phyloP scores from a whole-genome alignment of 2,797 vertebrate species.

The Pempheris klunzingeri region DNA sequence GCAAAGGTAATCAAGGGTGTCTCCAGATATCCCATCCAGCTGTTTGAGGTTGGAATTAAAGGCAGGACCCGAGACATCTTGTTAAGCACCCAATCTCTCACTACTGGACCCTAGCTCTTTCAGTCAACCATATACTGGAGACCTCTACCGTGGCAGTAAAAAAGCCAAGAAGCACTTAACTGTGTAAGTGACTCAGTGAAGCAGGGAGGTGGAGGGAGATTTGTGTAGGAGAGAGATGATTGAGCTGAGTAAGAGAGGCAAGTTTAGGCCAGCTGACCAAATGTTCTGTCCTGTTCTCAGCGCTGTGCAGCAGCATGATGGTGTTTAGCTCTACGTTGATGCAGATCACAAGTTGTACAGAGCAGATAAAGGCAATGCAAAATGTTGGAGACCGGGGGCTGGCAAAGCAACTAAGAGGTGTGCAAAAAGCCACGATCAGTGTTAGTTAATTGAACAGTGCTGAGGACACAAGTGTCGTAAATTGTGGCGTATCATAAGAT shows the following conservation, averaged over 20 bases:
- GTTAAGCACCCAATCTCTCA: background rate
- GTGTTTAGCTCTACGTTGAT: background rate
- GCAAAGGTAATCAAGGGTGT: background rate
- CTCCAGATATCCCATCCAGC: background rate
- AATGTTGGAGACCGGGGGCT: background rate
- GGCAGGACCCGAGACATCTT: background rate
- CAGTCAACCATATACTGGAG: background rate
- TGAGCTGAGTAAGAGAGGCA: background rate
- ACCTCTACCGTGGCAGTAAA: background rate
- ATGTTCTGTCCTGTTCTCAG: too few species aligned
- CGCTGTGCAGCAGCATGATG: background rate
- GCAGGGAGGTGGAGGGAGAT: background rate
- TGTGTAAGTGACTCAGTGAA: background rate
- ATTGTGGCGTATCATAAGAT: background rate
- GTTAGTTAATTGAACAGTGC: background rate
- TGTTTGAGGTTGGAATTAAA: background rate
- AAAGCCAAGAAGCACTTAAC: conserved; percentile 1
- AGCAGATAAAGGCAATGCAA: background rate
- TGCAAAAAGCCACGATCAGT: background rate
- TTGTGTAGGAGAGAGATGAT: background rate
- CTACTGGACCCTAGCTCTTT: background rate
- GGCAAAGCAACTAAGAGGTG: too few species aligned
- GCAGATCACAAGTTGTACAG: too few species aligned
- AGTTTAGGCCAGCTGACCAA: background rate
- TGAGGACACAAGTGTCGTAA: background rate